A percentile compares a stretch with the other conserved stretches of the same genome.
phyloP scores from a whole-genome alignment of 2,888 invertebrate genomes.

The Agrotis clavis region DNA sequence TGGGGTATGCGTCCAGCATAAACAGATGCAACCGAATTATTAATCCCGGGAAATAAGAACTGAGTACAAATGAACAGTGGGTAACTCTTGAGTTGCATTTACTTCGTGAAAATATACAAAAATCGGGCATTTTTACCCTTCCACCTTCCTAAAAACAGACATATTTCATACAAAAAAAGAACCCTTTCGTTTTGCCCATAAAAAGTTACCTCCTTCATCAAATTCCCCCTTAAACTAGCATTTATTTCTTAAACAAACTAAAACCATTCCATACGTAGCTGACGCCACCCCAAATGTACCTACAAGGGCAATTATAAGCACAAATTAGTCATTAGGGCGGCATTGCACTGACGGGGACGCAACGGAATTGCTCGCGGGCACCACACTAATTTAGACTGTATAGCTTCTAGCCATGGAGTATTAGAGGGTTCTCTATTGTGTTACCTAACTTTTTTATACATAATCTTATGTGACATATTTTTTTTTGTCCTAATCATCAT shows the following conservation, averaged over 20 bases:
- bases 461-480: too few species aligned
- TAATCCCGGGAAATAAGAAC: too few species aligned
- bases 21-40: too few species aligned
- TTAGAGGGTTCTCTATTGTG: too few species aligned
- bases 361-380: slow-evolving; percentile 67
- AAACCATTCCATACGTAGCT: slow-evolving; percentile 5
- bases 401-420: slow-evolving; percentile 18
- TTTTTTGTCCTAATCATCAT: too few species aligned
- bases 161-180: neutral
- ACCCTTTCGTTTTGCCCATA: neutral
- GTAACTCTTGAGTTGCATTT: too few species aligned
- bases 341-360: slow-evolving; percentile 53
- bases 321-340: slow-evolving; percentile 72
- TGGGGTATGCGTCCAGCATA: too few species aligned
- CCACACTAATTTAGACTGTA: slow-evolving; percentile 72
- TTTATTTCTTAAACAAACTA: slow-evolving; percentile 31
- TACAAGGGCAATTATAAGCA: slow-evolving; percentile 77
- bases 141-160: too few species aligned
- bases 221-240: slow-evolving; percentile 10
- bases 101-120: too few species aligned
- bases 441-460: too few species aligned
- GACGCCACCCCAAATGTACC: slow-evolving; percentile 50
- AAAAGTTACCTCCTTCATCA: neutral
- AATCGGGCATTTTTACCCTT: neutral
- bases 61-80: too few species aligned